Conservation (phyloP, 2,797 vertebrate species). For the Lemur catta region DNA sequence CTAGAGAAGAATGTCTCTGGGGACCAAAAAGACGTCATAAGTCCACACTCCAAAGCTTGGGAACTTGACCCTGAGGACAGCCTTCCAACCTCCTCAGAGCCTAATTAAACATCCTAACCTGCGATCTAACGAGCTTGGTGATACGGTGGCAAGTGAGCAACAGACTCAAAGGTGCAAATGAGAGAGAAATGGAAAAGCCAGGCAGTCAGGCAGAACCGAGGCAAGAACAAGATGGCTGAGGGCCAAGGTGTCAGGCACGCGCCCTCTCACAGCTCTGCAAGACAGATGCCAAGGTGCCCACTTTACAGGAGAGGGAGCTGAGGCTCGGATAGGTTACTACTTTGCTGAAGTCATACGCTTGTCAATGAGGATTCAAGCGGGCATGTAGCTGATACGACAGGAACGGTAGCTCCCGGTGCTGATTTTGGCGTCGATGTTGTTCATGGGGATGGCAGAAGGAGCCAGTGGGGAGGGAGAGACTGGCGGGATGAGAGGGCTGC, state of each 20-base stretch:
- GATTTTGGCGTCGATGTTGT: background rate
- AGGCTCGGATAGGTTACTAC: background rate
- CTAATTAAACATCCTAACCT: background rate
- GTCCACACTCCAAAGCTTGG: background rate
- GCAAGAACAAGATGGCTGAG: background rate
- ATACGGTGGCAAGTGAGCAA: fast-evolving
- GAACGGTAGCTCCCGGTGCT: background rate
- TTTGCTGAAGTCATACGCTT: background rate
- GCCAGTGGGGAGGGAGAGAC: background rate
- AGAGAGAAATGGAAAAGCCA: background rate
- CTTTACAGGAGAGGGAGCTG: background rate
- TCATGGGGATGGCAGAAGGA: background rate
- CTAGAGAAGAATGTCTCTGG: background rate
- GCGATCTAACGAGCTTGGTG: fast-evolving
- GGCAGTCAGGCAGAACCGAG: background rate
- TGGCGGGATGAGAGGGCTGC: background rate
- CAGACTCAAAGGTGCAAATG: background rate
- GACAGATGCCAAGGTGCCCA: background rate
- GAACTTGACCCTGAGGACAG: background rate
- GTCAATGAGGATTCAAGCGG: background rate
- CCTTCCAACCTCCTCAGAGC: background rate
- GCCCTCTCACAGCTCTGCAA: background rate
- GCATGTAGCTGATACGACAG: fast-evolving
- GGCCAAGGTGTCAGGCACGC: fast-evolving
- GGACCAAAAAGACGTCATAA: background rate